Evolutionary conservation across 37 sponge, comb jelly and placozoan genomes (phyloP), one percentile per base, ranked within the genome.

Genomic region (Diacarnus erythraeanus): DNA sequence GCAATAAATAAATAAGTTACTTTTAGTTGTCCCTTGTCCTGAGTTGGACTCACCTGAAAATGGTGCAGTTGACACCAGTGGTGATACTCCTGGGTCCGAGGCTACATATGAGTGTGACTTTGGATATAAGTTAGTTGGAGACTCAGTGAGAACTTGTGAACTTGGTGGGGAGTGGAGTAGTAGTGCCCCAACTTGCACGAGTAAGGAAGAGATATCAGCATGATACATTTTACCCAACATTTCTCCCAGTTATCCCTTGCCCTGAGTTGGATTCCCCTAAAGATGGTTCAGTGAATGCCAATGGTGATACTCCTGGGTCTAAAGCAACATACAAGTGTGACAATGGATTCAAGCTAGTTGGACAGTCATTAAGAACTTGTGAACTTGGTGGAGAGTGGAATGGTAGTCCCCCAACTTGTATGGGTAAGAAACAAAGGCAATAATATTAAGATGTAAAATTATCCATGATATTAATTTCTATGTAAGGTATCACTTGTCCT

Each of bases 261-360:
- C 40, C 68, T 63, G 25, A 54, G 10, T 67, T 86, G 1, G 23
- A 10, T 25, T 38, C n/a, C 15, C 86, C 86, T 34, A 17, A 3
- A 21, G 47, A 78, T 86, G 86, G 86, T 34, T 30, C 17, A 38
- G 57, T 64, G 72, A 78, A 1, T 22, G 59, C 38, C 33, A 26
- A 23, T 72, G 72, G 42, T 38, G 59, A 20, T 23, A 38, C 0
- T 70, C 82, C 35, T 17, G 67, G 47, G 22, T 21, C 37, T 12
- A 79, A 39, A 41, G 86, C 86, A 26, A 78, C 71, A 1, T 91
- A 91, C 77, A 58, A 18, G 6, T 91, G 91, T 43, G 64, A 86
- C 74, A 36, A 38, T 20, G 87, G 87, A 57, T 82, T 70, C 61
- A 38, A 23, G 18, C 71, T 86, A 54, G 67, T 74, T 42, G 91